These are phyloP conservation scores for Emydura subglobosa DNA, from an alignment of 2,113 vertebrate genomes.

Conservation along the genomic window DNA sequence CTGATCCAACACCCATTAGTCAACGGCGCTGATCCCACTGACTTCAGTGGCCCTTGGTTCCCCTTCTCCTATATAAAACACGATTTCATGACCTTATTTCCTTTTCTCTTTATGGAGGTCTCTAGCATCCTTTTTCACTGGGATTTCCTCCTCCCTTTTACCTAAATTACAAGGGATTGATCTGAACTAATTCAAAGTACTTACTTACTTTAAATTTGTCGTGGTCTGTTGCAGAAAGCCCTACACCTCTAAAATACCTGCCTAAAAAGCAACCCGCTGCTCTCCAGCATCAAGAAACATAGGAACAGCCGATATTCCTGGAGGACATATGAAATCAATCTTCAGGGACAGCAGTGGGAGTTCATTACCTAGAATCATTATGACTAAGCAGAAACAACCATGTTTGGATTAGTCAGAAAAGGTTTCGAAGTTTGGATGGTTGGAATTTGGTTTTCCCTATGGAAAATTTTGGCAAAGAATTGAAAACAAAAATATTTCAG, in stretches of 20 bases:
- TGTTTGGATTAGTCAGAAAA: fast-evolving
- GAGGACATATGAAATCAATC: background rate
- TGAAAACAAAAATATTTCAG: background rate
- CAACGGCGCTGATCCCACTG: background rate
- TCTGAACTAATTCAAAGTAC: background rate
- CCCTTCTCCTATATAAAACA: background rate
- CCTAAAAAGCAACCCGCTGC: fast-evolving
- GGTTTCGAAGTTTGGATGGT: background rate
- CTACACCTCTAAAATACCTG: fast-evolving
- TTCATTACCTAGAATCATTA: background rate
- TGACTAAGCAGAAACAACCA: background rate
- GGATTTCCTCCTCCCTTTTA: background rate
- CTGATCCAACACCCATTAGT: background rate
- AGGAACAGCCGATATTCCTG: background rate
- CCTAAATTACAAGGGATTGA: background rate
- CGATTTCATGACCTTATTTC: background rate
- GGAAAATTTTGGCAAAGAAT: background rate
- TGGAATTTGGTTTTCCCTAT: background rate
- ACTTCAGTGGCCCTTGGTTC: background rate
- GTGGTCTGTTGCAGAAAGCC: background rate
- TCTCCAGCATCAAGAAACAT: background rate
- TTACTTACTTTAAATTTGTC: background rate
- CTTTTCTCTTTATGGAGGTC: background rate
- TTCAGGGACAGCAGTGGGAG: background rate
- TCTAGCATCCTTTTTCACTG: background rate